Conservation (phyloP, 2,797 vertebrate genomes). For the Onychomys torridus region DNA sequence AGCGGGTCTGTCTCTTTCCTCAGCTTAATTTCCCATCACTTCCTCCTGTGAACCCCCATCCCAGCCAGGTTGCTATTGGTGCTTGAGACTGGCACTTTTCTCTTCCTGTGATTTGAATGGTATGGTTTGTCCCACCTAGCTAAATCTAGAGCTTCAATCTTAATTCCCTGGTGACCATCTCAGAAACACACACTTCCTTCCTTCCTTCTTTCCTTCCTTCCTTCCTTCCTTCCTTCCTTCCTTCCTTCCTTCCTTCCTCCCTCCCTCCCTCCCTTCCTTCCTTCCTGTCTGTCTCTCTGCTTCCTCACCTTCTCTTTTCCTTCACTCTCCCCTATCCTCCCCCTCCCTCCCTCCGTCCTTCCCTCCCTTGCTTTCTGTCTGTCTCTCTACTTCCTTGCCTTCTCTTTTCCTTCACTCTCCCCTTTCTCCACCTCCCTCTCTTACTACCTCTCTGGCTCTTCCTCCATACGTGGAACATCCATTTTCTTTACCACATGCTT, state of each 20-base stretch:
- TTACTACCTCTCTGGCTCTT: not conserved
- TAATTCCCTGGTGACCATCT: not conserved
- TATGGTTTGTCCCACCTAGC: not conserved
- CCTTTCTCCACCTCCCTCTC: not conserved
- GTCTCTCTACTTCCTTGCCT: too few relatives aligned
- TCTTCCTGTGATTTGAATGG: not conserved
- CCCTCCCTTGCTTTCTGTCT: not conserved
- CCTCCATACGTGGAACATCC: not conserved
- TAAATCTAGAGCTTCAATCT: conserved; percentile 37
- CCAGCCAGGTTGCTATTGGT: not conserved
- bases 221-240: not conserved
- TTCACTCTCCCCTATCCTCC: too few relatives aligned
- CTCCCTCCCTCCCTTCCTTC: too few relatives aligned
- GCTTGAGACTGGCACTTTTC: conserved; percentile 23
- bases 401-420: too few relatives aligned
- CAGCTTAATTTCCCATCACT: not conserved
- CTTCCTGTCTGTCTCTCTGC: too few relatives aligned
- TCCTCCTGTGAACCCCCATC: not conserved
- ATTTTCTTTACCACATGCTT: not conserved
- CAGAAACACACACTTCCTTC: not conserved
- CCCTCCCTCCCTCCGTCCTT: not conserved
- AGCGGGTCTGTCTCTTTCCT: not conserved
- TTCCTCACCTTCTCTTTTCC: too few relatives aligned
- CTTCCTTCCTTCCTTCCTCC: too few relatives aligned
- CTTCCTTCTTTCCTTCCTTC: not conserved